These are phyloP conservation scores for Hoplostethus atlanticus DNA, from an alignment of 2,797 vertebrate genomes.

Conservation along the genomic window DNA sequence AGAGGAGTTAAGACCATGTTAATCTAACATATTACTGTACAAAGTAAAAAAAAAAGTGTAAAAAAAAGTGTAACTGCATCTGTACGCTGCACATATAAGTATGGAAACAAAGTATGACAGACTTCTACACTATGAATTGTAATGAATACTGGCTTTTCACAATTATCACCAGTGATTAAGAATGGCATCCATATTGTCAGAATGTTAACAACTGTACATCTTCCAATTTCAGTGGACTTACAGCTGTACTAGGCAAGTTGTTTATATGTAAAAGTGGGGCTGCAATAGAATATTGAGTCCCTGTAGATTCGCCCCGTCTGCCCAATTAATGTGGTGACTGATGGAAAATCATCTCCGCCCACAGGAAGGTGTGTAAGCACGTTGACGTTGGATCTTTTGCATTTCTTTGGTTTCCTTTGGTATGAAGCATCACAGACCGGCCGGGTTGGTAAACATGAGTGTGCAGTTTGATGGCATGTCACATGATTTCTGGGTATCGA, in stretches of 20 bases:
- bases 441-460: no score
- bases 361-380: no score
- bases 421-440: no score
- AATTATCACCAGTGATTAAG: not conserved
- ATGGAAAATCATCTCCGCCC: no score
- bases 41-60: no score
- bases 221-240: not conserved
- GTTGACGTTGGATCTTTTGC: no score
- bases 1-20: not conserved
- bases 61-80: not conserved
- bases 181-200: not conserved
- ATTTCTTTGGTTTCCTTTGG: no score
- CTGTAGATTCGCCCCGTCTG: no score
- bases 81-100: not conserved
- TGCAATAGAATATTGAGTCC: not conserved
- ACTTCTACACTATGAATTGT: not conserved
- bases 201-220: not conserved
- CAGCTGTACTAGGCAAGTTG: not conserved
- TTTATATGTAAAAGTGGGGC: not conserved
- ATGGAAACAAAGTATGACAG: not conserved
- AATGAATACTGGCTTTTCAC: not conserved
- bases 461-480: no score
- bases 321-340: no score
- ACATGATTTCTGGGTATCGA: no score
- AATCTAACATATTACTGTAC: not conserved